These are phyloP conservation scores for Teinopalpus imperialis DNA, from an alignment of 2,888 invertebrate species.

Conservation along the genomic window DNA sequence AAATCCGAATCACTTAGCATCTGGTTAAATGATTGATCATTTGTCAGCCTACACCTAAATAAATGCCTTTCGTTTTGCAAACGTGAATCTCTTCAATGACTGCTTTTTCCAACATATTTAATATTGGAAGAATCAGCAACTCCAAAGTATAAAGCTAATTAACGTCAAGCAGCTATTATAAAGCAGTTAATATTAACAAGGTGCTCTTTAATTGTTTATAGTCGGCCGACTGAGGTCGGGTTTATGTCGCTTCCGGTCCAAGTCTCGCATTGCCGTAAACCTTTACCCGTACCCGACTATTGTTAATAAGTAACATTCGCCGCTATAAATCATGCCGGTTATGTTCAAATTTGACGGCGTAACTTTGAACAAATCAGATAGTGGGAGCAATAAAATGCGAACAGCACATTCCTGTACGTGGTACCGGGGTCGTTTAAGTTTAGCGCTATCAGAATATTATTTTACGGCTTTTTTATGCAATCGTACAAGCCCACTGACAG, in stretches of 20 bases:
- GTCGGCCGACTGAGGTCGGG: slow-evolving; percentile 63
- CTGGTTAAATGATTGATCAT: no score
- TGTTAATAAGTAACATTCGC: slow-evolving; percentile 50
- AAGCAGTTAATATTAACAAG: slow-evolving; percentile 76
- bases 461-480: slow-evolving; percentile 14
- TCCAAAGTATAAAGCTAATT: slow-evolving; percentile 44
- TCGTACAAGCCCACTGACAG: slow-evolving; percentile 4
- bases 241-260: slow-evolving; percentile 73
- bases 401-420: slow-evolving; percentile 19
- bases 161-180: slow-evolving; percentile 65
- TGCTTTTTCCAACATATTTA: no score
- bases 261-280: slow-evolving; percentile 60
- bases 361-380: slow-evolving; percentile 50
- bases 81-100: no score
- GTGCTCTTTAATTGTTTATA: slow-evolving; percentile 73
- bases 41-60: no score
- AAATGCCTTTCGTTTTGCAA: no score
- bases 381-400: slow-evolving; percentile 40
- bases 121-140: slow-evolving; percentile 4
- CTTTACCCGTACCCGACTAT: slow-evolving; percentile 47
- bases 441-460: slow-evolving; percentile 13
- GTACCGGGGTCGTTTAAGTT: slow-evolving; percentile 16
- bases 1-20: no score
- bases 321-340: slow-evolving; percentile 55
- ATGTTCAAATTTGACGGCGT: slow-evolving; percentile 53